phyloP scores from a whole-genome alignment of 2,888 invertebrate genomes.

The Dione vanillae region DNA sequence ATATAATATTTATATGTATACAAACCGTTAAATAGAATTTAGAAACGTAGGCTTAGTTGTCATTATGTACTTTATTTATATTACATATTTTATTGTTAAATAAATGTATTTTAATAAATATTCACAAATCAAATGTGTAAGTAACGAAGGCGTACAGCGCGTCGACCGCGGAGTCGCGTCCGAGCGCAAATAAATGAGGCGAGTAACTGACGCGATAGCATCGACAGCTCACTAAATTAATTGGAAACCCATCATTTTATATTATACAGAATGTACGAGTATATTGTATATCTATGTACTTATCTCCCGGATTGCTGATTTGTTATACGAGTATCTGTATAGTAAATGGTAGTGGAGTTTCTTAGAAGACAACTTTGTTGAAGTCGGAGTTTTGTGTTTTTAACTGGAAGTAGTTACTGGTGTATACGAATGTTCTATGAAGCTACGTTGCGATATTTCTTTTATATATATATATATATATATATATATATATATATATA shows the following conservation, averaged over 20 bases:
- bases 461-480: too few relatives aligned
- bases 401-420: too few relatives aligned
- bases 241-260: slow-evolving; percentile 35
- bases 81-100: too few relatives aligned
- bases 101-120: background rate
- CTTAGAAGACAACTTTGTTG: background rate
- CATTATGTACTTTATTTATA: too few relatives aligned
- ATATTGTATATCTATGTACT: background rate
- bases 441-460: too few relatives aligned
- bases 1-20: too few relatives aligned
- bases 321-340: background rate
- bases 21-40: too few relatives aligned
- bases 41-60: too few relatives aligned
- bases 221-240: slow-evolving; percentile 37
- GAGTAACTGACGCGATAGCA: slow-evolving; percentile 38
- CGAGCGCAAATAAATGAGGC: slow-evolving; percentile 35
- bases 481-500: too few relatives aligned
- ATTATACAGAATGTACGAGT: background rate
- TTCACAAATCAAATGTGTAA: background rate
- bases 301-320: background rate
- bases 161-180: background rate
- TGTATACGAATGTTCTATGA: too few relatives aligned
- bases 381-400: background rate
- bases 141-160: background rate
- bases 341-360: background rate